Percentiles rank a stretch among this genome's conserved stretches.
These are phyloP conservation scores for Prenolepis imparis DNA, from an alignment of 2,888 invertebrate species.

Conservation along the genomic window DNA sequence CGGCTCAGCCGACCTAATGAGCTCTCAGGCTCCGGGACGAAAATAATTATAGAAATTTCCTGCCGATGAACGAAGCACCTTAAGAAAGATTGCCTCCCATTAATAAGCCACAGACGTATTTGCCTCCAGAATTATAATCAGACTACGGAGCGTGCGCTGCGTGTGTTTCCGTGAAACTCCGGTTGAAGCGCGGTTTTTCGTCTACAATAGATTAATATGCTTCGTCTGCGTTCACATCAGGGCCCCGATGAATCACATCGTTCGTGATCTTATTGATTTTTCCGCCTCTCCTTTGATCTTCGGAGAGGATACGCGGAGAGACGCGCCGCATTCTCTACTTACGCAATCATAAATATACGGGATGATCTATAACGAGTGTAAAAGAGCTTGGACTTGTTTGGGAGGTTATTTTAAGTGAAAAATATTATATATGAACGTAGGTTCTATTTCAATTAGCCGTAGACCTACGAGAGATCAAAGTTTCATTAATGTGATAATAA, in stretches of 20 bases:
- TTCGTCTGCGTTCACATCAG: conserved; percentile 51
- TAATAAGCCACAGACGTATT: conserved; percentile 77
- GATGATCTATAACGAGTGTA: too few relatives aligned
- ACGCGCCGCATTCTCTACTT: background rate
- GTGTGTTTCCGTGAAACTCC: conserved; percentile 72
- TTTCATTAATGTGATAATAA: too few relatives aligned
- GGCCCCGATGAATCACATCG: conserved; percentile 32
- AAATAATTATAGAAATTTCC: conserved; percentile 78
- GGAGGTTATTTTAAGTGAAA: too few relatives aligned
- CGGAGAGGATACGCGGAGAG: background rate
- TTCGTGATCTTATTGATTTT: conserved; percentile 49
- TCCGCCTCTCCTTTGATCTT: background rate
- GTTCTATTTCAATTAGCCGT: too few relatives aligned
- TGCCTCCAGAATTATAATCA: conserved; percentile 77
- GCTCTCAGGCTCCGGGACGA: conserved; percentile 73
- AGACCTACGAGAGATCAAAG: too few relatives aligned
- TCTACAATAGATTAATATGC: conserved; percentile 72
- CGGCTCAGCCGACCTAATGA: conserved; percentile 71
- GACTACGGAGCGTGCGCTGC: conserved; percentile 59
- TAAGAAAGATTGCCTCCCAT: conserved; percentile 77
- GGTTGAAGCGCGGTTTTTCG: conserved; percentile 63
- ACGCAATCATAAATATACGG: background rate
- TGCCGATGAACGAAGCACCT: conserved; percentile 77
- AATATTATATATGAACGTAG: too few relatives aligned
- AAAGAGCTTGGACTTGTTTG: too few relatives aligned